Conservation (phyloP, 2,888 invertebrate genomes). For the Heliconius hortense region DNA sequence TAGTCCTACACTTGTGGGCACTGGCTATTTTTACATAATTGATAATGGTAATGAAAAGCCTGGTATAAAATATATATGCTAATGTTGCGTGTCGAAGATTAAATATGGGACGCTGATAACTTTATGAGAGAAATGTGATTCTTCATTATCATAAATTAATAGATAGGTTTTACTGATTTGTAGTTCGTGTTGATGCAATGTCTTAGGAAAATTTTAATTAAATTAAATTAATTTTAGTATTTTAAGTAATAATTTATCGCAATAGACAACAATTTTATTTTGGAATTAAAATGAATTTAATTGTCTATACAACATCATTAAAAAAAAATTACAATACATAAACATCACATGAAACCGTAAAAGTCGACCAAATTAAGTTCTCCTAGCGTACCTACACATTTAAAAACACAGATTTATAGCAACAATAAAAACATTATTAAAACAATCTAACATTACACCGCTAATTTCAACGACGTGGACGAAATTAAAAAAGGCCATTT, state of each 20-base stretch:
- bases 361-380: conserved; percentile 22
- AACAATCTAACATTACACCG: conserved; percentile 30
- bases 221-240: background rate
- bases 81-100: conserved; percentile 42
- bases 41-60: conserved; percentile 67
- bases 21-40: conserved; percentile 61
- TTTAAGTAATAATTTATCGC: background rate
- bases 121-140: conserved; percentile 32
- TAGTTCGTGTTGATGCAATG: background rate
- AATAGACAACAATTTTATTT: background rate
- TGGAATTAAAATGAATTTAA: background rate
- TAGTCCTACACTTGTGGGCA: conserved; percentile 52
- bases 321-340: background rate
- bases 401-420: conserved; percentile 30
- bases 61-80: conserved; percentile 51
- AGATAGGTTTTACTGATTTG: background rate
- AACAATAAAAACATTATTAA: conserved; percentile 36
- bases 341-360: background rate
- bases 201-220: too few species aligned
- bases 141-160: conserved; percentile 29
- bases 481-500: conserved; percentile 38
- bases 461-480: conserved; percentile 32
- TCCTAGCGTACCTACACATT: conserved; percentile 7
- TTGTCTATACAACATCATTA: background rate
- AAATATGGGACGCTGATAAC: conserved; percentile 34